These are phyloP conservation scores for Entomobrya multifasciata DNA, from an alignment of 2,888 invertebrate genomes.

Conservation along the genomic window DNA sequence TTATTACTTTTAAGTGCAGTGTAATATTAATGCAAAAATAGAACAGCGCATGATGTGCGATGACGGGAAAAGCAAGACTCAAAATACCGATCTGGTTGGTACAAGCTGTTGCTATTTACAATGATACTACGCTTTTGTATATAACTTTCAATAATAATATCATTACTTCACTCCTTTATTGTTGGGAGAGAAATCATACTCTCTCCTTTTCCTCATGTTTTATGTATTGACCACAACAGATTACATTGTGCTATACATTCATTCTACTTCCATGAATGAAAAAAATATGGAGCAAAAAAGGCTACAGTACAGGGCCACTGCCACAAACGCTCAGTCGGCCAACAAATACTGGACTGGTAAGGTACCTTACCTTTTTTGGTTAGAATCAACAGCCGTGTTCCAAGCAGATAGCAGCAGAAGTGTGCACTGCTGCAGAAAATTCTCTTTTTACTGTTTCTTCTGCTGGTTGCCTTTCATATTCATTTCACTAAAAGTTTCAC, in stretches of 20 bases:
- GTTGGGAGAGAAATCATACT: too few relatives aligned
- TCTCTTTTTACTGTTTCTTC: background rate
- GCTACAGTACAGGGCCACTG: background rate
- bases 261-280: too few relatives aligned
- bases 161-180: slow-evolving; percentile 26
- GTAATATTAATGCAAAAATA: slow-evolving; percentile 32
- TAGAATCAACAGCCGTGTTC: slow-evolving; percentile 27
- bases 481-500: slow-evolving; percentile 10
- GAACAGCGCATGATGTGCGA: too few relatives aligned
- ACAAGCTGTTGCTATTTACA: too few relatives aligned
- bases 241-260: background rate
- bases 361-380: too few relatives aligned
- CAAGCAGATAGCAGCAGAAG: background rate
- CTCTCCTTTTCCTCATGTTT: too few relatives aligned
- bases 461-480: slow-evolving; percentile 6
- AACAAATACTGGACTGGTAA: background rate
- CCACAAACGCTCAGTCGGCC: background rate
- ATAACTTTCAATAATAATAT: too few relatives aligned
- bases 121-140: too few relatives aligned
- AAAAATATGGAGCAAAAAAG: slow-evolving; percentile 25
- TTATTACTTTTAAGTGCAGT: slow-evolving; percentile 37
- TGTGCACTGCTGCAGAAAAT: background rate
- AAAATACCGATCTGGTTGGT: too few relatives aligned
- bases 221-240: slow-evolving; percentile 24
- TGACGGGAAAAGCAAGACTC: too few relatives aligned